Evolutionary conservation across 1,140 invertebrate species (phyloP).

Genomic region (Drosophila lowei): DNA sequence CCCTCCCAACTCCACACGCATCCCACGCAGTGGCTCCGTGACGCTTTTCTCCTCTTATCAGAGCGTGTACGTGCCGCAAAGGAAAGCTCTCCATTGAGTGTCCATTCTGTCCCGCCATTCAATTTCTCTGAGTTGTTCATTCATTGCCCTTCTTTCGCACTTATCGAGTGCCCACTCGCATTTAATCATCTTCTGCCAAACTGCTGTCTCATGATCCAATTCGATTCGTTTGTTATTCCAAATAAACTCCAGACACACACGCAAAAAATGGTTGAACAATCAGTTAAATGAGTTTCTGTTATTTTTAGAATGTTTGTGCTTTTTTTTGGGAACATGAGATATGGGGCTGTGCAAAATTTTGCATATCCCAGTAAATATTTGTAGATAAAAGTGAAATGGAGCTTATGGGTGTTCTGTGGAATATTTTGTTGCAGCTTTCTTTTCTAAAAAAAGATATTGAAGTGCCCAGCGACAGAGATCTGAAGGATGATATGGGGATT

Average conservation of each 20-base stretch:
- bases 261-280: constrained; percentile 5
- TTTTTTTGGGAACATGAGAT: constrained; percentile 3
- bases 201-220: constrained; percentile 32
- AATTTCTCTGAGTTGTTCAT: constrained; percentile 38
- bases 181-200: constrained; percentile 18
- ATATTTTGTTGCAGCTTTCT: too few species aligned
- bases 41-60: constrained; percentile 15
- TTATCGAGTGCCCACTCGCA: constrained; percentile 24
- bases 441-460: too few species aligned
- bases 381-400: background rate
- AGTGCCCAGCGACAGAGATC: too few species aligned
- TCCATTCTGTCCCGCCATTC: constrained; percentile 19
- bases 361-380: background rate
- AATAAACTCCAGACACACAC: constrained; percentile 14
- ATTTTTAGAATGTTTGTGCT: constrained; percentile 20
- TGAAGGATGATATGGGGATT: too few species aligned
- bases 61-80: constrained; percentile 4
- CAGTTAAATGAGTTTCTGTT: constrained; percentile 18
- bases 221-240: constrained; percentile 6
- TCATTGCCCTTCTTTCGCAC: constrained; percentile 4
- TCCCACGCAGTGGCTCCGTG: constrained; percentile 9
- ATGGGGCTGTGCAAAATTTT: constrained; percentile 1
- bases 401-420: too few species aligned
- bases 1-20: background rate
- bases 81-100: constrained; percentile 27